Evolutionary conservation across 1,140 invertebrate species (phyloP), one percentile per base, ranked within the genome.

Genomic region (Gryon sp.): DNA sequence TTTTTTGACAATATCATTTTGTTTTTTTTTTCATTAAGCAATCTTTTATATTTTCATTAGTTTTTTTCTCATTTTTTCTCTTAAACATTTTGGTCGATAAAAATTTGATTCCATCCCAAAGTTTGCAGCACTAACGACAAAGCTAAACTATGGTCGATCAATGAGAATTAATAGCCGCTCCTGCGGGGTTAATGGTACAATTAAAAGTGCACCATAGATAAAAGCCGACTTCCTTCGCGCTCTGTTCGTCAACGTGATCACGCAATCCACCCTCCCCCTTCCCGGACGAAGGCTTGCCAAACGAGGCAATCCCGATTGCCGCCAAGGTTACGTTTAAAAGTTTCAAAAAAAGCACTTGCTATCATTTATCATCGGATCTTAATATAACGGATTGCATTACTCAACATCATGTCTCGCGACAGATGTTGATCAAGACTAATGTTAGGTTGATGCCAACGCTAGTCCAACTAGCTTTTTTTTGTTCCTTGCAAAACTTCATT

Each of bases 141-240:
- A 9, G 78, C 41, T 72, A 26, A 76, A 80, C 80, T 77, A 83
- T 83, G 78, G 48, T 68, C 46, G 77, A 83, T 82, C 83, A 77
- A 81, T 84, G 74, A 75, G 79, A 79, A 84, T 82, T 80, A 84
- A 83, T 83, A 78, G 81, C 74, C 57, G 66, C 66, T 78, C 74
- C 72, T 73, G 52, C n/a, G n/a, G n/a, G 57, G 77, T 78, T 82
- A 83, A 83, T 84, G 73, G 76, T 68, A 76, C 76, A 75, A 82
- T 83, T 78, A 84, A 83, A 82, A 76, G 70, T 70, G 52, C 43
- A 52, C 55, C 36, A 60, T 69, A 68, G 68, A 68, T 73, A 78
- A 78, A 74, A 66, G 76, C 57, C 43, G 20, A 38, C 19, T 26
- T 4, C n/a, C 46, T 6, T 6, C 28, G 34, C 22, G 14, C 24